A percentile compares a stretch with the other conserved stretches of the same genome.
Conservation (phyloP, 2,888 invertebrate species). For the Cactoblastis cactorum region DNA sequence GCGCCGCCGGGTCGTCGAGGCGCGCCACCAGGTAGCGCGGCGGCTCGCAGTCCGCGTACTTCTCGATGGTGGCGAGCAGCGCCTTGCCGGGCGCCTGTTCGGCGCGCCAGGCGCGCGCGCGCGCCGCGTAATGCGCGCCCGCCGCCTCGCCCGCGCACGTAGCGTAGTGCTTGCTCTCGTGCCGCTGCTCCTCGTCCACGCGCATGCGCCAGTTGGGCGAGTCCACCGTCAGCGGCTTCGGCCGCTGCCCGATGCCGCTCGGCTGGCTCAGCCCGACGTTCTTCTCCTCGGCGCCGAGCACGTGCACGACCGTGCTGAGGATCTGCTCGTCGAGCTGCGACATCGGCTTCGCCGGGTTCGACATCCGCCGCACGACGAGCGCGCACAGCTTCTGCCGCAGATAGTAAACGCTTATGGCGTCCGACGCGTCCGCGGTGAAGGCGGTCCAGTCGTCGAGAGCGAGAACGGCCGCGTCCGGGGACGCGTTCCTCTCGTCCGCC, state of each 20-base stretch:
- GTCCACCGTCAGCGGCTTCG: conserved; percentile 82
- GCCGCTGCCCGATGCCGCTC: conserved; percentile 86
- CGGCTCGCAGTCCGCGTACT: conserved; percentile 47
- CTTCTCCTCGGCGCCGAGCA: conserved; percentile 85
- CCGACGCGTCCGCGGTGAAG: conserved; percentile 82
- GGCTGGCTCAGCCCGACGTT: conserved; percentile 85
- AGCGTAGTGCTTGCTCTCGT: conserved; percentile 41
- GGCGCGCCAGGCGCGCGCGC: conserved; percentile 49
- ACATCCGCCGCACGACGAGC: conserved; percentile 81
- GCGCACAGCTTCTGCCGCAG: conserved; percentile 87
- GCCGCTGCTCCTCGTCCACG: conserved; percentile 46
- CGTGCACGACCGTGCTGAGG: conserved; percentile 81
- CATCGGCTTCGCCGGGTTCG: conserved; percentile 77
- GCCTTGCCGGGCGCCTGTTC: conserved; percentile 48
- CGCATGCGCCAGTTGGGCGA: conserved; percentile 67
- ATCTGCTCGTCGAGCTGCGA: conserved; percentile 83
- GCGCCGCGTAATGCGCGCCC: conserved; percentile 59
- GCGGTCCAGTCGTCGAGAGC: conserved; percentile 84
- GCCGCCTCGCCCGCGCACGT: too few species aligned
- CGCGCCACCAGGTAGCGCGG: conserved; percentile 84
- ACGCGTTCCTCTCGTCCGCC: conserved; percentile 55
- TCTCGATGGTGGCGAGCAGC: conserved; percentile 60
- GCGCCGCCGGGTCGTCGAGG: conserved; percentile 74
- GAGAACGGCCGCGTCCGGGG: conserved; percentile 51
- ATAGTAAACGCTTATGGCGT: conserved; percentile 82